Conservation (phyloP, 2,113 vertebrate species). For the Antechinus stuartii region DNA sequence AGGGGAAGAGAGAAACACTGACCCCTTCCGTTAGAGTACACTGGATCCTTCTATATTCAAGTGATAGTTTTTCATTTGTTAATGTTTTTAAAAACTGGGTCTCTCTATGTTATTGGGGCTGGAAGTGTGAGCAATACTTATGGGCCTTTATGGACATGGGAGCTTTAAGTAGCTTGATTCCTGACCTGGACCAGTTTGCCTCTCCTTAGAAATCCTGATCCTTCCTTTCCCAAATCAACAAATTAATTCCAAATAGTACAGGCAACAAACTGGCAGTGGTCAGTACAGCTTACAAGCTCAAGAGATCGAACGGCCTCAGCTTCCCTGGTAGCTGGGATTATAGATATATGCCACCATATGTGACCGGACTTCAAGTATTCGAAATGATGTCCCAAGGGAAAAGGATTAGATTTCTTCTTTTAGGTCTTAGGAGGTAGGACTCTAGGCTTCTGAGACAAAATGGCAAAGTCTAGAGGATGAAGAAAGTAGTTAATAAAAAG, state of each 20-base stretch:
- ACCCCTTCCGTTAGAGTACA: not conserved
- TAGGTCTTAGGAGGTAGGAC: not conserved
- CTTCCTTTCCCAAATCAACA: not conserved
- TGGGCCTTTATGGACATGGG: not conserved
- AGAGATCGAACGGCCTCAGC: not conserved
- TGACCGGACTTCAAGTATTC: not conserved
- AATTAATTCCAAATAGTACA: not conserved
- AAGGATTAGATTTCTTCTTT: not conserved
- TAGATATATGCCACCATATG: not conserved
- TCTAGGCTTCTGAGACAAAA: not conserved
- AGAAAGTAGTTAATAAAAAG: not conserved
- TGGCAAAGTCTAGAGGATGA: not conserved
- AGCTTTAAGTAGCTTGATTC: not conserved
- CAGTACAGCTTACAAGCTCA: not conserved
- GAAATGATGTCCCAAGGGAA: not conserved
- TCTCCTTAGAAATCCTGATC: not conserved
- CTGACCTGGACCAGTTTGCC: not conserved
- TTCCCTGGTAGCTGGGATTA: not conserved
- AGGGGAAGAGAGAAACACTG: not conserved
- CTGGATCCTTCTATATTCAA: not conserved
- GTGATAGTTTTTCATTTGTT: not conserved
- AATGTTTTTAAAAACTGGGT: not conserved
- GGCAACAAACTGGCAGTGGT: not conserved
- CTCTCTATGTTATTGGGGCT: not conserved
- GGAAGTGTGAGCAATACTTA: not conserved